Evolutionary conservation across 2,113 vertebrate species (phyloP), one percentile per base, ranked within the genome.

Genomic region (Grantiella picta): DNA sequence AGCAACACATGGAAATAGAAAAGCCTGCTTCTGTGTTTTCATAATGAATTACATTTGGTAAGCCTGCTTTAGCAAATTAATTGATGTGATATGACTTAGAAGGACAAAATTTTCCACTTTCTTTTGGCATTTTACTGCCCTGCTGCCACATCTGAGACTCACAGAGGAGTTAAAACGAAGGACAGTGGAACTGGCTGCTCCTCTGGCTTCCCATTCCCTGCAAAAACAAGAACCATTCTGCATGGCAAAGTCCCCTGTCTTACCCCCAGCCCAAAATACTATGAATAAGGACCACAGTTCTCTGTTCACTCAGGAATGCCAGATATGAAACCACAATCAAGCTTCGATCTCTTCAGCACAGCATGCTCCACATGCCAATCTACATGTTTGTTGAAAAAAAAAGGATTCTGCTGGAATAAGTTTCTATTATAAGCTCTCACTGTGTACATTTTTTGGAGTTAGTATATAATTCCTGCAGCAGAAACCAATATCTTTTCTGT

Each of bases 321-420:
- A 97, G 97, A 97, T 97, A 97, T 94, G 94, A 96, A 97, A 97
- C 96, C 96, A 97, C 96, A 97, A 97, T 97, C 95, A 94, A 96
- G 85, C 85, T 94, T 95, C 92, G 78, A 97, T 97, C 96, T 97
- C 96, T 96, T 95, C 91, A 91, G 92, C 96, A 94, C 97, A 97
- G 96, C 96, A 80, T 90, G 97, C 68, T 92, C 93, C 93, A 89
- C 92, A 97, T 92, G 89, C 95, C 97, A 97, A 82, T 95, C 96
- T 92, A 82, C 52, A 40, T 95, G 66, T 94, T 96, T 96, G 93
- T 94, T 97, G 95, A 87, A 95, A 96, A 96, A 96, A 94, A 91
- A 71, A 63, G 13, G 20, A 94, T 84, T 96, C 85, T 95, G 80
- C 63, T 90, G 90, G 95, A 97, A 95, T 94, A 91, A 87, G 95